Conservation (phyloP, 1,140 invertebrate species). For the Subanguina moxae region DNA sequence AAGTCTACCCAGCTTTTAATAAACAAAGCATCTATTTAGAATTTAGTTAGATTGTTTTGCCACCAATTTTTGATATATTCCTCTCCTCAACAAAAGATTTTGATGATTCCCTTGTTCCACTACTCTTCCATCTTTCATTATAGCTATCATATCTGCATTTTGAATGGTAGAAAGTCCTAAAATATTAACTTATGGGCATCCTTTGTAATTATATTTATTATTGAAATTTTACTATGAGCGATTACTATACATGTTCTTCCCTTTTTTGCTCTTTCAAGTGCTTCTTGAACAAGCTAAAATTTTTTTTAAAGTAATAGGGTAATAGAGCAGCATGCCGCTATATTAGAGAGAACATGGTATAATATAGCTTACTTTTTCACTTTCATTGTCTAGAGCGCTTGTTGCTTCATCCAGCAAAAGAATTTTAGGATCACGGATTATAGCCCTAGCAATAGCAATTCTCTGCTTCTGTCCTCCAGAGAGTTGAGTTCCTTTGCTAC, state of each 20-base stretch:
- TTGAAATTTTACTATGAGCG: conserved; percentile 66
- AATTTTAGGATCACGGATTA: conserved; percentile 74
- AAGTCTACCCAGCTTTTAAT: too few species aligned
- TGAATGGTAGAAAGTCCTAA: conserved; percentile 61
- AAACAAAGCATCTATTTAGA: too few species aligned
- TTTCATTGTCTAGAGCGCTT: conserved; percentile 22
- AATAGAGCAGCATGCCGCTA: too few species aligned
- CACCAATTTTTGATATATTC: conserved; percentile 22
- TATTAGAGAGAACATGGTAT: too few species aligned
- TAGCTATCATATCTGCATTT: conserved; percentile 53
- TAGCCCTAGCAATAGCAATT: conserved; percentile 47
- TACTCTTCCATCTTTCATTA: conserved; percentile 59
- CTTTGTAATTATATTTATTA: too few species aligned
- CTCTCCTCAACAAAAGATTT: conserved; percentile 15
- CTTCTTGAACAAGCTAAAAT: conserved; percentile 53
- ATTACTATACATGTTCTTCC: conserved; percentile 33
- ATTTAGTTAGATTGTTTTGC: conserved; percentile 22
- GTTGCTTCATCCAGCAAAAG: conserved; percentile 96
- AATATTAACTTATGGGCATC: too few species aligned
- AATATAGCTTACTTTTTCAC: conserved; percentile 23
- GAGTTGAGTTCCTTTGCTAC: conserved; percentile 38
- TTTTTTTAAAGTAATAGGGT: too few species aligned
- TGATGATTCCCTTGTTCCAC: conserved; percentile 48
- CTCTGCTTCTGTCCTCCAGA: conserved; percentile 46
- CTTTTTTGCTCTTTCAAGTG: conserved; percentile 52